Base-by-base conservation (phyloP, 2,797 vertebrate species). In the Oceanodroma leucorhoa region DNA sequence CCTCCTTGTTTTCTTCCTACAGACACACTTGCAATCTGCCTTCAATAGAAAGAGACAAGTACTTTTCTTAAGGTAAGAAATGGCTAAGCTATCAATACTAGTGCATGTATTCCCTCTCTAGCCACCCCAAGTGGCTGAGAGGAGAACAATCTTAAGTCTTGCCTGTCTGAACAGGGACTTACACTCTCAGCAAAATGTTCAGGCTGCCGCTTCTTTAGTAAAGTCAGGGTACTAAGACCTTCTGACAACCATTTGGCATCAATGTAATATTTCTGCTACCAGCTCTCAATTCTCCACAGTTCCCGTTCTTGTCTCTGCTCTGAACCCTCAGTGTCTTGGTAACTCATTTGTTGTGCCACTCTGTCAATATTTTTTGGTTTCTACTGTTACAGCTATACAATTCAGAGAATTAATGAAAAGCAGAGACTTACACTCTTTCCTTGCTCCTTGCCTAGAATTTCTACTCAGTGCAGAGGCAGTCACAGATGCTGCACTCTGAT, bases 21-120 rank as follows among this genome's bases (percentile, higher is more conserved):
- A 11, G 27, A 29, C 21, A 67, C 9, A 23, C 3, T 9, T 83
- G 46, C 24, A 23, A 32, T 24, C 16, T 17, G 3, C 26, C 30
- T 54, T 48, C 26, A 32, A 43, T 40, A 73, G 36, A n/a, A 61
- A 65, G 19, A 77, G 14, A 36, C 16, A 77, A 29, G 4, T 36
- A 65, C 24, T 64, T 50, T 53, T 20, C 58, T 69, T 36, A 27
- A 34, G 14, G 15, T 66, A 67, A 40, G 27, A 71, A 90, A 92
- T 24, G 8, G 6, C 29, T 20, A 75, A 70, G 9, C 24, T 81
- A 41, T 32, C 19, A 45, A 50, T 30, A 50, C 4, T 5, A 57
- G 7, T 0, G 0, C 6, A 60, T 1, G 3, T 38, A 50, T n/a
- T 86, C 27, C 43, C 51, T 6, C 26, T 50, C 20, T 15, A 83